Base-by-base conservation (phyloP, 2,113 vertebrate species). In the Cyprinodon brontotheroides region DNA sequence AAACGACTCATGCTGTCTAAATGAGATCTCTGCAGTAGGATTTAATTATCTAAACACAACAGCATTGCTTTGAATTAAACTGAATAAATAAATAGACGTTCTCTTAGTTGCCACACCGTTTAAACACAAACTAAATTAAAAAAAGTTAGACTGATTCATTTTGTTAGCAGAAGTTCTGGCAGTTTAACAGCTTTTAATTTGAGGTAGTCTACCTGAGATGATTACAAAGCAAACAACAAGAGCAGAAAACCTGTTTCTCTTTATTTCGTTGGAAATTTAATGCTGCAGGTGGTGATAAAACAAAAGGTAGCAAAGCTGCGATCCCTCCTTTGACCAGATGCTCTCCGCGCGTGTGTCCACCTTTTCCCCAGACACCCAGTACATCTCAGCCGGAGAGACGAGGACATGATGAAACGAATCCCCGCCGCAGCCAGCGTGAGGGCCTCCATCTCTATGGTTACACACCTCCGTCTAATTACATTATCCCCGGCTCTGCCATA, bases 371-470 rank as follows among this genome's bases (percentile, higher is more conserved):
- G 72, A 71, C 72, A 1, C 62, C 82, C 76, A 78, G 75, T 45
- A 45, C 76, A 72, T 80, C 70, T 65, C 83, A 64, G 72, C 70
- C 50, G 61, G 75, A 81, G 38, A 69, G 76, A 68, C 29, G 41
- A 67, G 50, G 65, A 72, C 80, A 61, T 59, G 59, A 82, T 62
- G 50, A 79, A 85, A 59, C 79, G 68, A 71, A 82, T 63, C 74
- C 48, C 77, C 65, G 86, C 84, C 22, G 65, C 81, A 78, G 77
- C 40, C 81, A 78, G 77, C 40, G 74, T 43, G 79, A 89, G 65
- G 37, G 74, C 63, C 60, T 3, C 65, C 22, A 90, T 93, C 86
- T 72, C 92, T 91, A 93, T 93, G 90, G 90, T 91, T 84, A 93
- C 89, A 65, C 53, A 69, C 84, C 82, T 84, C 84, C 39, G 47